Evolutionary conservation across 2,888 invertebrate genomes (phyloP).

Genomic region (Neuroscelio doddi): DNA sequence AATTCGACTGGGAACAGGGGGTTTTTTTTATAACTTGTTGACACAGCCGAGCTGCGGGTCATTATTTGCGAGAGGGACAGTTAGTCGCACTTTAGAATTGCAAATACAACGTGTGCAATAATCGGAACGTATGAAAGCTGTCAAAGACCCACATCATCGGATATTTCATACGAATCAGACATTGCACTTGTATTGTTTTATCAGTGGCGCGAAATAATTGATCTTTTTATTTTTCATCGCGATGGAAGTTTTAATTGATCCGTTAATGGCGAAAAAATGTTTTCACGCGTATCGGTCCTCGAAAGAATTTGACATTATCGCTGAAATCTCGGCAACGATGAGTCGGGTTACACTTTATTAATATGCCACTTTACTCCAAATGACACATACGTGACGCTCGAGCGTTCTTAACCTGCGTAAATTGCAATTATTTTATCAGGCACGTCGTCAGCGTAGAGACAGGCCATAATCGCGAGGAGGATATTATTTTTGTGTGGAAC

Average conservation of each 20-base stretch:
- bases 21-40: background rate
- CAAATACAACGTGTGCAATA: background rate
- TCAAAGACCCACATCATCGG: background rate
- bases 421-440: conserved; percentile 32
- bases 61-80: background rate
- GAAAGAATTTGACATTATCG: conserved; percentile 28
- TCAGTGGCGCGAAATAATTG: background rate
- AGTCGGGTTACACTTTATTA: conserved; percentile 29
- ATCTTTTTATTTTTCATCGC: too few relatives aligned
- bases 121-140: background rate
- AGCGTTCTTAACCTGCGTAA: conserved; percentile 16
- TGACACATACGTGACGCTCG: conserved; percentile 30
- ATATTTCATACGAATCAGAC: too few relatives aligned
- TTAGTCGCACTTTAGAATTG: background rate
- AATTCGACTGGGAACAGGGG: background rate
- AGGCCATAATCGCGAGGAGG: conserved; percentile 10
- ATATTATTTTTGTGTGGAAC: conserved; percentile 31
- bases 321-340: conserved; percentile 21
- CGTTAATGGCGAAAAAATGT: conserved; percentile 28
- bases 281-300: conserved; percentile 23
- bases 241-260: too few relatives aligned
- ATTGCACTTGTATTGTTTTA: too few relatives aligned
- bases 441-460: conserved; percentile 19
- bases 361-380: conserved; percentile 17
- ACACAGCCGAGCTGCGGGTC: background rate